A percentile compares a stretch with the other conserved stretches of the same genome.
Evolutionary conservation across 2,113 vertebrate species (phyloP).

Genomic region (Alaudala cheleensis): DNA sequence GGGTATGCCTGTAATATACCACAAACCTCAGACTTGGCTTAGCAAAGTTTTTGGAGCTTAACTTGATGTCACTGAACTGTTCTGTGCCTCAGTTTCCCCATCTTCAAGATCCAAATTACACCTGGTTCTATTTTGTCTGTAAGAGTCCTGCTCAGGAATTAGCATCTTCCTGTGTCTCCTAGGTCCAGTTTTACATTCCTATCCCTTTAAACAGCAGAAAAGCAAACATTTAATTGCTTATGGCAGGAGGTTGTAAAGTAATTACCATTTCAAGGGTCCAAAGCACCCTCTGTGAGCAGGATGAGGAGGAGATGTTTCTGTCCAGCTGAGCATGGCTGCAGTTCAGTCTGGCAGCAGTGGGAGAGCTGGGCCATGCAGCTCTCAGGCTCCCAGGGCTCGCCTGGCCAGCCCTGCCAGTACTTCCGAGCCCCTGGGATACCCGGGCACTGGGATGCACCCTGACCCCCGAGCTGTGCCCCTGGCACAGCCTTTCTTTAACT

Average conservation of each 20-base stretch:
- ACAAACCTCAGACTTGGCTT: background rate
- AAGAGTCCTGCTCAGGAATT: background rate
- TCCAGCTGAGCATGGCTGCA: background rate
- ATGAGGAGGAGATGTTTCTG: background rate
- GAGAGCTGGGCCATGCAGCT: background rate
- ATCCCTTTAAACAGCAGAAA: background rate
- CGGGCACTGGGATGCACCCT: accelerated
- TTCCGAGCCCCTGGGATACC: accelerated
- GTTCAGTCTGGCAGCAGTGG: background rate
- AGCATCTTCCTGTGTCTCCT: background rate
- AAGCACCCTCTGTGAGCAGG: background rate
- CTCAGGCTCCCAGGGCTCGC: background rate
- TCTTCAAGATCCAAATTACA: background rate
- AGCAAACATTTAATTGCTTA: background rate
- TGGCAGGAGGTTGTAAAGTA: background rate
- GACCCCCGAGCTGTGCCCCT: background rate
- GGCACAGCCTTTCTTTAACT: background rate
- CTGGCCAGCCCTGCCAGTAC: accelerated
- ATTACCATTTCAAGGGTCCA: background rate
- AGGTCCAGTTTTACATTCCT: background rate
- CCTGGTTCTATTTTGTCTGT: background rate
- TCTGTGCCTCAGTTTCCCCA: background rate
- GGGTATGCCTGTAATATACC: background rate
- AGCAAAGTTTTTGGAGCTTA: background rate
- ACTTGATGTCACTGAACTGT: background rate